Base-by-base conservation (phyloP, 1,140 invertebrate genomes). In the Manduca sexta region DNA sequence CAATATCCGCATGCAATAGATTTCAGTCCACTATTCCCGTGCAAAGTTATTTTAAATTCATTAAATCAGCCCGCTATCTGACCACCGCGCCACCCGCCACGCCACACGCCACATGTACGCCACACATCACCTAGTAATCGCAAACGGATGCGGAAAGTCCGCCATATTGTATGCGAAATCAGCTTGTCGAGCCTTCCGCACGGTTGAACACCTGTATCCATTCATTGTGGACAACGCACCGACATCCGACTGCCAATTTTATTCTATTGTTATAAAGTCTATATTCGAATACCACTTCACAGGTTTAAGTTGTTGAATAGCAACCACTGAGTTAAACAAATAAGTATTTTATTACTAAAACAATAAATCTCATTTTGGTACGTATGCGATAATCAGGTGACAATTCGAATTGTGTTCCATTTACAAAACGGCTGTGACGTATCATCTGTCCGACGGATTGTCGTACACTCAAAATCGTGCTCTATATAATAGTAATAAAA, bases 141-240 rank as follows among this genome's bases (percentile, higher is more conserved):
- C 62, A 51, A 52, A 64, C 61, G 74, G 74, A 76, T 74, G 74
- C 72, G 72, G 69, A 77, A 75, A 71, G 68, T 69, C 68, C 65
- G 66, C 74, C 75, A 78, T 79, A 75, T 73, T 77, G 74, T 72
- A 68, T 74, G 69, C 64, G 64, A 73, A 76, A 76, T 82, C 75
- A 66, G 69, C 61, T 74, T 78, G 78, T 82, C 68, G 64, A 62
- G 62, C 69, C 67, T 79, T 82, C 74, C 74, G 69, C 76, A 66
- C 74, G 71, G 73, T 63, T 76, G 74, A 40, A 40, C 78, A 80
- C 74, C 70, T 76, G 68, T 68, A 65, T 68, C 71, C 66, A 67
- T 65, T 75, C 59, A 30, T 21, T 15, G 13, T 31, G 13, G 29
- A 30, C 41, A 47, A 40, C 18, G 39, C n/a, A 15, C 10, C 7